Evolutionary conservation across 2,113 vertebrate genomes (phyloP).

Genomic region (Otis tarda): DNA sequence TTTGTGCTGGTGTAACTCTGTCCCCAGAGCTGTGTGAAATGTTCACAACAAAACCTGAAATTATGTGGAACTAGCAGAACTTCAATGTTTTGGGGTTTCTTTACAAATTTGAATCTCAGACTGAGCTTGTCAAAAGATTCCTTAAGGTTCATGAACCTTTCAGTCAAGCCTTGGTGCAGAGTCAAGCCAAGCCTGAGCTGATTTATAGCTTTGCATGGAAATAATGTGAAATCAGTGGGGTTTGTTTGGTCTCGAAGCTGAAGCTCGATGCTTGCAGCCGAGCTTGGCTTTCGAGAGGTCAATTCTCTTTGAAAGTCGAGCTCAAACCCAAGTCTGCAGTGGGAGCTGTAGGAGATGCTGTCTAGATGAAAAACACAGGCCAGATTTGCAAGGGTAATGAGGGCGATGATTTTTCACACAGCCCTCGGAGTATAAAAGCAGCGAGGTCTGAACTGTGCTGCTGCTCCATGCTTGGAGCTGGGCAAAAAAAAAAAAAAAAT

Average conservation of each 20-base stretch:
- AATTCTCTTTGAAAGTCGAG: slow-evolving; percentile 24
- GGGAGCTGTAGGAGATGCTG: slow-evolving; percentile 28
- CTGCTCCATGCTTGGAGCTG: neutral
- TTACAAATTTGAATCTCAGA: slow-evolving; percentile 58
- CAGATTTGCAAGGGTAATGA: neutral
- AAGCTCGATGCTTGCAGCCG: neutral
- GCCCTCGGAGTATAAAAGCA: neutral
- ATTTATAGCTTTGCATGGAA: slow-evolving; percentile 67
- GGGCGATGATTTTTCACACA: neutral
- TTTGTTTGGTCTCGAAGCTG: slow-evolving; percentile 60
- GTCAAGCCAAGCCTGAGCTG: slow-evolving; percentile 51
- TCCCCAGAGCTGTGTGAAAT: slow-evolving; percentile 56
- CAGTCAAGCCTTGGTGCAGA: slow-evolving; percentile 62
- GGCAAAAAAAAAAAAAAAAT: neutral
- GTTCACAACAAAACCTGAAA: slow-evolving; percentile 51
- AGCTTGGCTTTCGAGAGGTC: slow-evolving; percentile 47
- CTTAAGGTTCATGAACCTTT: slow-evolving; percentile 70
- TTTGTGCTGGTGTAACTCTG: slow-evolving; percentile 28
- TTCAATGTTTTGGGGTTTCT: slow-evolving; percentile 43
- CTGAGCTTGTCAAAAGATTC: slow-evolving; percentile 62
- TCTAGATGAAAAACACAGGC: slow-evolving; percentile 1
- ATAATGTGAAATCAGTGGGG: slow-evolving; percentile 48
- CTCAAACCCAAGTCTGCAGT: neutral
- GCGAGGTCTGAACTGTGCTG: neutral
- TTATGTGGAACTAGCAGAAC: slow-evolving; percentile 38